These are phyloP conservation scores for Chunga burmeisteri DNA, from an alignment of 2,113 vertebrate species.

Conservation along the genomic window DNA sequence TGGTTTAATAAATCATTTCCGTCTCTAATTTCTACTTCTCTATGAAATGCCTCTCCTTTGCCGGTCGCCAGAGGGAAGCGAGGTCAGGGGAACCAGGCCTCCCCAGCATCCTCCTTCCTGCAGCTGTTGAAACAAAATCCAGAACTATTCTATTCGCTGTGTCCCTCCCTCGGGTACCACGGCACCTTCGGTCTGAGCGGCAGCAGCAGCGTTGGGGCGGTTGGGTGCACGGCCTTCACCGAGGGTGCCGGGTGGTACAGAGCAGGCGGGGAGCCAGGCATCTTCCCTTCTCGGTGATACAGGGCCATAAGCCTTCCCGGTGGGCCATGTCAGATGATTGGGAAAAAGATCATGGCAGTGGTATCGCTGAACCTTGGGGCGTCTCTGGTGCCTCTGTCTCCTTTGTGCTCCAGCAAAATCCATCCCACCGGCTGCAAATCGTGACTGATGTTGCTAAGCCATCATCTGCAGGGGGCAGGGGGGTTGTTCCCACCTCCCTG, in stretches of 20 bases:
- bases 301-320: fast-evolving
- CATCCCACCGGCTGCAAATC: neutral
- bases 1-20: conserved; percentile 59
- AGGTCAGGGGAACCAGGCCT: conserved; percentile 52
- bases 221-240: fast-evolving
- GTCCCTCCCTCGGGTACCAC: neutral
- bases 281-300: neutral
- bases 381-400: neutral
- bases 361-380: neutral
- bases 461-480: neutral
- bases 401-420: neutral
- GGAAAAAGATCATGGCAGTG: neutral
- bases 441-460: neutral
- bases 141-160: neutral
- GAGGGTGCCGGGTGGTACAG: neutral
- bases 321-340: neutral
- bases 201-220: fast-evolving
- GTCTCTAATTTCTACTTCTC: conserved; percentile 20
- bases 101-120: conserved; percentile 59
- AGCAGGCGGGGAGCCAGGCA: neutral
- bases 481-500: neutral
- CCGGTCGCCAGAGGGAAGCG: conserved; percentile 31
- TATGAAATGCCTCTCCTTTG: neutral
- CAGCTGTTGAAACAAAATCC: conserved; percentile 65
- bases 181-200: fast-evolving